Percentiles rank a stretch among this genome's conserved stretches.
Conservation (phyloP, 2,113 vertebrate genomes). For the Microcebus griseorufus region DNA sequence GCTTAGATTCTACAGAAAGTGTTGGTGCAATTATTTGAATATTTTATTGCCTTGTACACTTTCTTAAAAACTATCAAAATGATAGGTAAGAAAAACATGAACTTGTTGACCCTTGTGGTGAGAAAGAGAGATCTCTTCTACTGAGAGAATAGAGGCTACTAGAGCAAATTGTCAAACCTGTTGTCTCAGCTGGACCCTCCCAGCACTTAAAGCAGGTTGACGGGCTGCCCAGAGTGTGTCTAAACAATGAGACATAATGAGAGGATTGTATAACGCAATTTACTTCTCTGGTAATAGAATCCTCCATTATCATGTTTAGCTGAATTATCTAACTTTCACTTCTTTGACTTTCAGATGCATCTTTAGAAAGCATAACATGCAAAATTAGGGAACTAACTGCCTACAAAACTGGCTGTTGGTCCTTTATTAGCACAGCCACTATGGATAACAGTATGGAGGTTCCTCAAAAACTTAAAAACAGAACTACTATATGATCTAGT, state of each 20-base stretch:
- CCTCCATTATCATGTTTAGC: conserved; percentile 29
- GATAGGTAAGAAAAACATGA: not conserved
- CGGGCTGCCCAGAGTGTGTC: not conserved
- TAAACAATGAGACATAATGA: conserved; percentile 35
- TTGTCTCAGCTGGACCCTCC: not conserved
- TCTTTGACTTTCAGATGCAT: conserved; percentile 8
- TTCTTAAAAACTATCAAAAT: not conserved
- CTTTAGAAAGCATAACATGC: not conserved
- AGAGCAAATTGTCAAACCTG: not conserved
- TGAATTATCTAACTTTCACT: conserved; percentile 36
- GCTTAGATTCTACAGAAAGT: not conserved
- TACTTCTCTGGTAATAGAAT: conserved; percentile 30
- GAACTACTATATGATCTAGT: not conserved
- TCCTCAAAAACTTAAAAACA: not conserved
- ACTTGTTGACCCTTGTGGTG: not conserved
- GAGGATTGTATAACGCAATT: conserved; percentile 9
- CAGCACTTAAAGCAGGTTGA: not conserved
- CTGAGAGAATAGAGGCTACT: not conserved
- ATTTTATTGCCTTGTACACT: not conserved
- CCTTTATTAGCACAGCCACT: not conserved
- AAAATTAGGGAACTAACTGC: not conserved
- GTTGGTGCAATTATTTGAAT: not conserved
- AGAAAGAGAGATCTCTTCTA: not conserved
- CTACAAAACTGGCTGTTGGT: not conserved
- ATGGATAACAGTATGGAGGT: not conserved